Conservation (phyloP, 2,113 vertebrate genomes). For the Sinosuthora webbiana region DNA sequence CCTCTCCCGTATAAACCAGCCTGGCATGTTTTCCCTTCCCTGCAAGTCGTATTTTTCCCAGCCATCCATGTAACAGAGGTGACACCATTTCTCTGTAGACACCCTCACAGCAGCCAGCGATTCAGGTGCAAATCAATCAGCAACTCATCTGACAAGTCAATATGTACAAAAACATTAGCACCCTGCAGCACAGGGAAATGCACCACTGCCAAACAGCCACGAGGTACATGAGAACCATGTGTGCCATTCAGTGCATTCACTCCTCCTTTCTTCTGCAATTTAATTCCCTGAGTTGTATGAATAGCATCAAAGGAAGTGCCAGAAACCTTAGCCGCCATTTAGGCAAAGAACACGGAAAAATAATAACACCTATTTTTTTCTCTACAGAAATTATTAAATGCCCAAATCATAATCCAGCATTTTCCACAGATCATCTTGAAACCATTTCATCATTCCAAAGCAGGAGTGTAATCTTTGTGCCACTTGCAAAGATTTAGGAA, state of each 20-base stretch:
- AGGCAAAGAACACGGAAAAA: background rate
- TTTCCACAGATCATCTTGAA: slow-evolving; percentile 6
- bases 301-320: background rate
- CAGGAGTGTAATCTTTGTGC: background rate
- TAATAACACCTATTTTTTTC: background rate
- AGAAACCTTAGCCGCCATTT: background rate
- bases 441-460: background rate
- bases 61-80: background rate
- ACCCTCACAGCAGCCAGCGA: background rate
- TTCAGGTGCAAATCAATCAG: background rate
- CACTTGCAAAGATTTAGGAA: background rate
- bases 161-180: background rate
- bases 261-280: background rate
- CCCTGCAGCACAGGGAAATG: background rate
- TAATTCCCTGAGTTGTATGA: background rate
- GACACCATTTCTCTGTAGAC: background rate
- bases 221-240: background rate
- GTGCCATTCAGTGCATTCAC: background rate
- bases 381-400: background rate
- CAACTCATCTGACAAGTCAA: background rate
- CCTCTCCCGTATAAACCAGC: background rate
- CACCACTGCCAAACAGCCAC: background rate
- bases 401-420: background rate
- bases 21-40: background rate
- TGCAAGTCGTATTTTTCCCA: background rate